Evolutionary conservation across 2,888 invertebrate species (phyloP).

Genomic region (Timema podura): DNA sequence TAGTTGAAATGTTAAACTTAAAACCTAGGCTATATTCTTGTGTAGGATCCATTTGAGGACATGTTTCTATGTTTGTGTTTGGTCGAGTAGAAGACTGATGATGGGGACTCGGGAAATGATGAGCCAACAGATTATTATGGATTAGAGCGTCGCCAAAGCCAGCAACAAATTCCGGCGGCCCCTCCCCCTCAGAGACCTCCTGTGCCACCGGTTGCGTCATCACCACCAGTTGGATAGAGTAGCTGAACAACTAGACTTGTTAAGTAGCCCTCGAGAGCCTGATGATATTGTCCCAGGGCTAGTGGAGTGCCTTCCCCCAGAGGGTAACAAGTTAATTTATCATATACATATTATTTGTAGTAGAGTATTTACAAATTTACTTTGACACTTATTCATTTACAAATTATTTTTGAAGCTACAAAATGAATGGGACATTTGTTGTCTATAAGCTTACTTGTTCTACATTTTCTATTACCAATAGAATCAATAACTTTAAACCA

Average conservation of each 20-base stretch:
- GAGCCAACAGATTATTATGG: conserved; percentile 74
- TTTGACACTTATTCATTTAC: too few species aligned
- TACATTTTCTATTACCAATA: too few species aligned
- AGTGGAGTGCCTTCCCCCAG: conserved; percentile 67
- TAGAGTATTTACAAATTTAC: too few species aligned
- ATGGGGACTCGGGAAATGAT: conserved; percentile 92
- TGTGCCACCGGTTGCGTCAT: not conserved
- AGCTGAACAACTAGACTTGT: conserved; percentile 57
- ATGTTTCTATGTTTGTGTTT: conserved; percentile 11
- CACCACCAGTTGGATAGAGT: conserved; percentile 42
- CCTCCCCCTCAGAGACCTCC: conserved; percentile 23
- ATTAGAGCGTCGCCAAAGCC: conserved; percentile 48
- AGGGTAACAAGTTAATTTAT: conserved; percentile 48
- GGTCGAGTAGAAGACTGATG: conserved; percentile 64
- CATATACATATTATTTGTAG: too few species aligned
- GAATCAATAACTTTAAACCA: too few species aligned
- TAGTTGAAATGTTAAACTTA: too few species aligned
- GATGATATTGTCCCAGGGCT: conserved; percentile 59
- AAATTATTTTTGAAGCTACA: too few species aligned
- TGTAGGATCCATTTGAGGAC: too few species aligned
- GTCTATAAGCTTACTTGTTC: too few species aligned
- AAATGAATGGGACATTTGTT: too few species aligned
- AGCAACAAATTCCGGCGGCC: conserved; percentile 40
- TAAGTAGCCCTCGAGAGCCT: conserved; percentile 56
- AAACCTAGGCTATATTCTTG: too few species aligned